Evolutionary conservation across 2,113 vertebrate species (phyloP).

Genomic region (Morone saxatilis): DNA sequence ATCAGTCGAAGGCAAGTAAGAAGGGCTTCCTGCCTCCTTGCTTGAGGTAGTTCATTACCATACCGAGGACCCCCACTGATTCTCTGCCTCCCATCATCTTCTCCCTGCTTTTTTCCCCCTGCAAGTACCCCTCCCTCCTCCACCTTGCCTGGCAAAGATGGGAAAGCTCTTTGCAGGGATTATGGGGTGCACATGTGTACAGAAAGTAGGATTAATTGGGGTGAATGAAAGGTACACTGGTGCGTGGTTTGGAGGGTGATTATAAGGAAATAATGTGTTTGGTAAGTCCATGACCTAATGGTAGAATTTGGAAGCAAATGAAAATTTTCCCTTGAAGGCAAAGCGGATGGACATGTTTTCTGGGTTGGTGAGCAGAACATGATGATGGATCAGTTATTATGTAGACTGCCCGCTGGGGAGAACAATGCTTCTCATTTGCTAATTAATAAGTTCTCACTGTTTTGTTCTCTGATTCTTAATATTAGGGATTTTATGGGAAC

Average conservation of each 20-base stretch:
- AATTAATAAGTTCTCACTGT: slow-evolving; percentile 16
- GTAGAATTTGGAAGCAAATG: slow-evolving; percentile 27
- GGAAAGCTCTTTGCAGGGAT: slow-evolving; percentile 8
- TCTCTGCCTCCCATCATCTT: slow-evolving; percentile 8
- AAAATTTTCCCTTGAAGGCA: slow-evolving; percentile 30
- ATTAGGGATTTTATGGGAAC: slow-evolving; percentile 11
- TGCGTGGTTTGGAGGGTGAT: slow-evolving; percentile 22
- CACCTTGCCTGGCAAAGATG: neutral
- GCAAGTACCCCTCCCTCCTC: neutral
- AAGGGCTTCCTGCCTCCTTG: slow-evolving; percentile 19
- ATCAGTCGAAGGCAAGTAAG: slow-evolving; percentile 8
- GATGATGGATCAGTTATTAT: slow-evolving; percentile 24
- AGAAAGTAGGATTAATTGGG: slow-evolving; percentile 23
- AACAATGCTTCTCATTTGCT: neutral
- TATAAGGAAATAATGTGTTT: neutral
- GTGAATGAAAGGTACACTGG: slow-evolving; percentile 12
- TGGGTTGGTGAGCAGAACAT: slow-evolving; percentile 14
- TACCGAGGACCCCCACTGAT: slow-evolving; percentile 5
- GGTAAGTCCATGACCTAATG: slow-evolving; percentile 5
- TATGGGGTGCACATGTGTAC: neutral
- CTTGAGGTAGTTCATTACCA: slow-evolving; percentile 44
- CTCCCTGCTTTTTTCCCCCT: neutral
- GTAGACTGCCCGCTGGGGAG: neutral
- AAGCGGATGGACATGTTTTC: slow-evolving; percentile 8
- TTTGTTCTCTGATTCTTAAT: slow-evolving; percentile 25